phyloP scores from a whole-genome alignment of 2,113 vertebrate genomes.

The Crotophaga sulcirostris region DNA sequence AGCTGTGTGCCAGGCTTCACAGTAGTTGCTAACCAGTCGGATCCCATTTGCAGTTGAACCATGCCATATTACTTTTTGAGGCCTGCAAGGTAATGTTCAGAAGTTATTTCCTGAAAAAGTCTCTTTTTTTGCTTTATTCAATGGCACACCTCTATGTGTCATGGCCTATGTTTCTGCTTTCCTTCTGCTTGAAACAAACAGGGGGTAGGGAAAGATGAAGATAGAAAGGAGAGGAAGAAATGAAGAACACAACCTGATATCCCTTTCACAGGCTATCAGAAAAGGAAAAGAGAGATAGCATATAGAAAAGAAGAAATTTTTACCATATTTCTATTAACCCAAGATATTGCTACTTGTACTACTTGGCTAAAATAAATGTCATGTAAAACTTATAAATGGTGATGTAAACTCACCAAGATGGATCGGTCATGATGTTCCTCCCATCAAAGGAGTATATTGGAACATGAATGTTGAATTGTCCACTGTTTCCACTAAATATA shows the following conservation, averaged over 20 bases:
- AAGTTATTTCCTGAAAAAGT: slow-evolving; percentile 21
- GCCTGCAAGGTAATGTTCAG: slow-evolving; percentile 76
- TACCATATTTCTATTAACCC: background rate
- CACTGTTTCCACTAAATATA: slow-evolving; percentile 84
- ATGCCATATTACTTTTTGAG: slow-evolving; percentile 92
- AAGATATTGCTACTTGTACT: background rate
- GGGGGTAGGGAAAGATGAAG: background rate
- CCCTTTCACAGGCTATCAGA: background rate
- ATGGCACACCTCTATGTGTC: background rate
- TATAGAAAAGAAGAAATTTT: background rate
- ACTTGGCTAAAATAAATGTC: background rate
- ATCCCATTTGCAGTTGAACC: slow-evolving; percentile 84
- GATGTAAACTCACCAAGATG: slow-evolving; percentile 85
- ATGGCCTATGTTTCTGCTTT: background rate
- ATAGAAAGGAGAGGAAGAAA: background rate
- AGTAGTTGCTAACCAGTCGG: slow-evolving; percentile 86
- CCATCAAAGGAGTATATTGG: slow-evolving; percentile 98
- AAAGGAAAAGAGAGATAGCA: background rate
- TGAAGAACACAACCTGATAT: background rate
- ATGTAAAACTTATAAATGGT: background rate
- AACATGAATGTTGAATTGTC: slow-evolving; percentile 78
- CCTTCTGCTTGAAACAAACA: background rate
- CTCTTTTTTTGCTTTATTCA: background rate
- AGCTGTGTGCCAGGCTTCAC: slow-evolving; percentile 88
- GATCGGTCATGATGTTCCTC: slow-evolving; percentile 87